Conservation (phyloP, 2,888 invertebrate genomes). For the Gasteruption jaculator region DNA sequence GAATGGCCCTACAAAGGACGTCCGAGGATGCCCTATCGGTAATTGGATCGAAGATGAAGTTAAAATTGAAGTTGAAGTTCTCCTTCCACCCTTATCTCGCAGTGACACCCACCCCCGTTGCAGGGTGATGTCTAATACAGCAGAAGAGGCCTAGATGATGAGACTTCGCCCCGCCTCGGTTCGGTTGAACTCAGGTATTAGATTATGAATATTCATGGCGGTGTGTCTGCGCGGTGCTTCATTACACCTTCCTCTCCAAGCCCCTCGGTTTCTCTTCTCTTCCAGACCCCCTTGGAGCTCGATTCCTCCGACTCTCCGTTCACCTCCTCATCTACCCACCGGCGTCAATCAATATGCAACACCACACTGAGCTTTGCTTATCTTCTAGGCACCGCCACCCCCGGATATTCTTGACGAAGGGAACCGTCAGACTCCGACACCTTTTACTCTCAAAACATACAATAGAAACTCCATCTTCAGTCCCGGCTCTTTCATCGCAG, state of each 20-base stretch:
- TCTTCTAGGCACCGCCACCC: too few relatives aligned
- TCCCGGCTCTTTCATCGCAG: too few relatives aligned
- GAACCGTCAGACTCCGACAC: too few relatives aligned
- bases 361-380: slow-evolving; percentile 48
- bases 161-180: slow-evolving; percentile 39
- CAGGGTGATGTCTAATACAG: slow-evolving; percentile 45
- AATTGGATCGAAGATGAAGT: too few relatives aligned
- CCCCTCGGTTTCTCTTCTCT: slow-evolving; percentile 23
- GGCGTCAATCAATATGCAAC: slow-evolving; percentile 51
- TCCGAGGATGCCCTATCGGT: too few relatives aligned
- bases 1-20: too few relatives aligned
- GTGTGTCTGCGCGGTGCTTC: slow-evolving; percentile 51
- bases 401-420: too few relatives aligned
- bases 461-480: too few relatives aligned
- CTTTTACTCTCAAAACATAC: too few relatives aligned
- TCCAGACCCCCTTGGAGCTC: slow-evolving; percentile 10
- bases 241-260: slow-evolving; percentile 44
- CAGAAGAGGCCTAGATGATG: slow-evolving; percentile 35
- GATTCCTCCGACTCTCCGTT: slow-evolving; percentile 15
- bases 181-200: slow-evolving; percentile 50
- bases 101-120: slow-evolving; percentile 20
- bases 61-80: too few relatives aligned
- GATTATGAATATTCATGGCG: slow-evolving; percentile 53
- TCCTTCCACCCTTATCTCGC: too few relatives aligned
- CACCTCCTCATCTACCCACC: slow-evolving; percentile 22